Conservation (phyloP, 2,888 invertebrate species). For the Lasius platythorax region DNA sequence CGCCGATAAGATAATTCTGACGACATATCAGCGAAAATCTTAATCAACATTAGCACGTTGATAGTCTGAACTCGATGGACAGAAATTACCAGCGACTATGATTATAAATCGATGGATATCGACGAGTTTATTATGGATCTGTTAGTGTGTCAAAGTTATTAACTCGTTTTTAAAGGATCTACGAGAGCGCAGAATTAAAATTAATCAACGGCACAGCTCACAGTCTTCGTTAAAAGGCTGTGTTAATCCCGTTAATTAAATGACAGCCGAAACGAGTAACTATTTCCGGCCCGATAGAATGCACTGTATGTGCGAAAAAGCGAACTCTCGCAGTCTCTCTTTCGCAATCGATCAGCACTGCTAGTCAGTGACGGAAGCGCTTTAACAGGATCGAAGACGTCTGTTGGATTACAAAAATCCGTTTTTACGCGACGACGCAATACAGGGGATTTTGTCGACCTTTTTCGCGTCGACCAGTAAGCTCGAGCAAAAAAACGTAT, state of each 20-base stretch:
- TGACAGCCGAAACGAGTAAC: constrained; percentile 34
- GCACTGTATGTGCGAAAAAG: background rate
- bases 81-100: background rate
- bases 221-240: constrained; percentile 19
- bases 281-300: background rate
- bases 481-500: background rate
- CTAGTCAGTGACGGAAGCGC: constrained; percentile 23
- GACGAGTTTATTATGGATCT: constrained; percentile 15
- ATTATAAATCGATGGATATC: constrained; percentile 24
- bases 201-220: constrained; percentile 12
- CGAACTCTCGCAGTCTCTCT: constrained; percentile 3
- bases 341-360: constrained; percentile 21
- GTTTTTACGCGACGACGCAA: background rate
- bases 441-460: background rate
- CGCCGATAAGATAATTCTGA: background rate
- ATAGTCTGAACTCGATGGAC: background rate
- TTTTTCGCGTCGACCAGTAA: background rate
- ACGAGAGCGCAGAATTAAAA: background rate
- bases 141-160: constrained; percentile 21
- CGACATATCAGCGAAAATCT: background rate
- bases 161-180: constrained; percentile 1
- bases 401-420: constrained; percentile 32
- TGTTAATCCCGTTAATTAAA: constrained; percentile 33
- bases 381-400: constrained; percentile 32
- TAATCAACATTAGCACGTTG: constrained; percentile 9